Evolutionary conservation across 1,140 invertebrate genomes (phyloP), one percentile per base, ranked within the genome.

Genomic region (Platorchestia sp.): DNA sequence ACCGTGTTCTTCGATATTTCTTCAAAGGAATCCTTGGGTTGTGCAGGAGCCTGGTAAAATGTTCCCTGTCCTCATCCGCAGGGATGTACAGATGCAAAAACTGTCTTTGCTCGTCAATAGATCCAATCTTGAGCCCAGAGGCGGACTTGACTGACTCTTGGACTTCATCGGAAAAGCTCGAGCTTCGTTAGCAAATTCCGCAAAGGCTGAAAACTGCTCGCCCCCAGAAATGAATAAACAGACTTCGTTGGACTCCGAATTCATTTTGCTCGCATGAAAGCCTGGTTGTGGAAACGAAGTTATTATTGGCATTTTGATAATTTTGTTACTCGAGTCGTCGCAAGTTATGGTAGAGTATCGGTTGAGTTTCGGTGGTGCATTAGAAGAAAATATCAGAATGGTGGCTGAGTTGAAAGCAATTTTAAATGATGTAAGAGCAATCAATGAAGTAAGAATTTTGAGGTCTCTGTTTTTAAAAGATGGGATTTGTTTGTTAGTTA

Each of bases 91-190:
- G 87, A 41, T 42, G 87, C 87, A 89, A 89, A 89, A 89, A 89
- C 87, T 89, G 87, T 89, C 87, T 89, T 75, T 44, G 87, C 87
- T 89, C 87, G 87, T 89, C 87, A 89, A 89, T 89, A 89, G 87
- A 89, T 89, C 87, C 87, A 89, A 89, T 89, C 87, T 89, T 89
- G 87, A 44, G 87, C 41, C 87, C 87, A 10, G 41, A 44, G 87
- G 87, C 87, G 16, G 87, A 89, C 87, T 89, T 89, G 7, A 42
- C 87, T 42, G 87, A 89, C 87, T 89, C 43, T 89, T 89, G 87
- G 87, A 89, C 87, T 89, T 89, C 87, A 89, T 89, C 43, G 87
- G 87, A 44, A 89, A 89, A 41, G 5, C 87, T 42, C n/a, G 87
- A 89, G 41, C 22, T 89, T 89, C 87, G 87, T 89, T 89, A 89